Base-by-base conservation (phyloP, 2,113 vertebrate species). In the Mormyrus lacerda region DNA sequence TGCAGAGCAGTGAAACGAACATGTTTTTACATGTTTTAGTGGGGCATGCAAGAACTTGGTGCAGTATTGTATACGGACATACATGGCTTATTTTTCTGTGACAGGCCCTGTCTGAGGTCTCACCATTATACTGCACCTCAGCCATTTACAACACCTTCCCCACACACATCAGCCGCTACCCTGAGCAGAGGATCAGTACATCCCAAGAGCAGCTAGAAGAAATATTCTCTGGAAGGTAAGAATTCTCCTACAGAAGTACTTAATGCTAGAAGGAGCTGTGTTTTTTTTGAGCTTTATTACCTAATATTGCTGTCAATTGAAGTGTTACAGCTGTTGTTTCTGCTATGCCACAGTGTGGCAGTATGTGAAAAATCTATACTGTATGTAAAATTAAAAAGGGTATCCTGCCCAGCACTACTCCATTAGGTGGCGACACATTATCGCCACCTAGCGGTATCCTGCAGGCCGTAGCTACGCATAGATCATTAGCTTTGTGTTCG, bases 81-180 rank as follows among this genome's bases (percentile, higher is more conserved):
- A 9, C 91, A 39, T 24, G 27, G 2, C 27, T 24, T 9, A 4
- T 89, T 88, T 55, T 24, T 73, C 61, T 90, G 61, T 90, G 45
- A 0, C 93, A 95, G 95, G 39, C 87, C 90, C 92, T 93, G 1
- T 35, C 90, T 3, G 83, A 89, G 53, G 88, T 47, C 76, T 85
- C 90, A 11, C 91, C 94, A 61, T 91, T 96, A 91, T 97, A 96
- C 87, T 93, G 96, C 84, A 94, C 94, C 47, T 94, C 93, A 47
- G 92, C 91, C 90, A 90, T 90, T 17, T 95, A 95, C 90, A 93
- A 93, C 91, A 88, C 92, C 5, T 93, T 96, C 89, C 95, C 96
- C 13, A 92, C 93, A 88, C 95, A 93, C 45, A 91, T 96, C 90
- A 89, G 94, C 89, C 92, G 91, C 90, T 92, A 94, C 90, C 89